Conservation (phyloP, 2,113 vertebrate species). For the Chlorodrepanis virens region DNA sequence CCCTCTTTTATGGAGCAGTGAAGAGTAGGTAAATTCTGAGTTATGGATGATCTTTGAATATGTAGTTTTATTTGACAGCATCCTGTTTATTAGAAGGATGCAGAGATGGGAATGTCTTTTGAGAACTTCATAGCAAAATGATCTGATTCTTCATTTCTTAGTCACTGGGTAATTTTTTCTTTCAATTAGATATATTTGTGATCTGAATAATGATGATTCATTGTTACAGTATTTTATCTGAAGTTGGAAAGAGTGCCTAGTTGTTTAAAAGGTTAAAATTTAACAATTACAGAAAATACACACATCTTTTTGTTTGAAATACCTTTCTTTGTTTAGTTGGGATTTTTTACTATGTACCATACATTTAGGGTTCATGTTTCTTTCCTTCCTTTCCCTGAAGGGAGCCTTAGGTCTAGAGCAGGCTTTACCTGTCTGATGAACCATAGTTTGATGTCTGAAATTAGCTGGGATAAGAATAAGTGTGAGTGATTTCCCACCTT, state of each 20-base stretch:
- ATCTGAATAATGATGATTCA: background rate
- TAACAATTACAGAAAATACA: background rate
- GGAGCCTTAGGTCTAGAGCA: background rate
- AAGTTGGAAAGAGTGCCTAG: background rate
- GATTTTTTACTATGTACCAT: background rate
- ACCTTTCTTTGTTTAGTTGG: background rate
- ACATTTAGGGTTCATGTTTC: background rate
- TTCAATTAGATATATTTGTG: background rate
- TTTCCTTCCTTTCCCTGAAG: background rate
- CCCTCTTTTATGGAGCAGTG: fast-evolving
- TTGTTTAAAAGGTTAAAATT: background rate
- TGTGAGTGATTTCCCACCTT: background rate
- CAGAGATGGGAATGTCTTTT: background rate
- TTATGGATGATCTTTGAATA: background rate
- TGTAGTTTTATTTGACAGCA: background rate
- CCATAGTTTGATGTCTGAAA: background rate
- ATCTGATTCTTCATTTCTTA: background rate
- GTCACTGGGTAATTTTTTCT: background rate
- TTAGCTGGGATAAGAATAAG: background rate
- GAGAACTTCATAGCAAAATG: background rate
- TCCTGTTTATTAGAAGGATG: background rate
- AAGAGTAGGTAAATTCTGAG: background rate
- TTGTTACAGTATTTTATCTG: background rate
- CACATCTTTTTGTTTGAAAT: background rate
- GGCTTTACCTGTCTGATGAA: background rate